A percentile compares a stretch with the other conserved stretches of the same genome.
Conservation (phyloP, 2,888 invertebrate genomes). For the Erebia aethiops region DNA sequence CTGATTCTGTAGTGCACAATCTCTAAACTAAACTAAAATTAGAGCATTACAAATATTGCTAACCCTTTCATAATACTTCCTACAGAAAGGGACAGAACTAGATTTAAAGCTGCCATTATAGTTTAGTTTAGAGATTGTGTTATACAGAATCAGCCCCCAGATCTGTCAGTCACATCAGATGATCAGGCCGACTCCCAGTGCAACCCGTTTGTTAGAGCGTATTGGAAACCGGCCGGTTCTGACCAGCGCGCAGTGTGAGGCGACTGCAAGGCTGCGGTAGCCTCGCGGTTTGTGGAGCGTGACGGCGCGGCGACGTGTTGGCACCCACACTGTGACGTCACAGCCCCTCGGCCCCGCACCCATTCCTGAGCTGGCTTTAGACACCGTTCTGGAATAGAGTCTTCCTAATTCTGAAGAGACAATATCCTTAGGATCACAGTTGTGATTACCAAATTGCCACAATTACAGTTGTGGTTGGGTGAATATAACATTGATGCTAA, state of each 20-base stretch:
- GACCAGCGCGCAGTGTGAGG: conserved; percentile 76
- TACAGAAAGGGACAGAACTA: no score
- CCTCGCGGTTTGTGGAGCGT: conserved; percentile 82
- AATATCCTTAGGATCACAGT: not conserved
- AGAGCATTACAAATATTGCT: no score
- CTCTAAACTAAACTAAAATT: no score
- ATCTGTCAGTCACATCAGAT: not conserved
- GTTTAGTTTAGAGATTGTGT: no score
- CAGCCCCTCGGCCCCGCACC: conserved; percentile 35
- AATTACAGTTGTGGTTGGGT: no score
- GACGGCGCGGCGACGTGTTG: conserved; percentile 80
- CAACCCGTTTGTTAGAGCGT: conserved; percentile 51
- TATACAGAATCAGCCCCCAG: no score
- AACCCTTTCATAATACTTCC: no score
- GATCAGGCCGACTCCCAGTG: conserved; percentile 1
- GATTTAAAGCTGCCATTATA: no score
- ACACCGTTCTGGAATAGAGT: not conserved
- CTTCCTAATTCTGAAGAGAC: conserved; percentile 2
- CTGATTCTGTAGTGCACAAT: no score
- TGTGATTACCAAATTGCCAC: not conserved
- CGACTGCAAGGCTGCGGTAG: conserved; percentile 77
- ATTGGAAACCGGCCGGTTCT: conserved; percentile 52
- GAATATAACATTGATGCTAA: no score
- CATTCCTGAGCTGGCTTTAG: not conserved
- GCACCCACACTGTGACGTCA: conserved; percentile 80